Evolutionary conservation across 1,140 invertebrate species (phyloP), one percentile per base, ranked within the genome.

Genomic region (Linepithema humile): DNA sequence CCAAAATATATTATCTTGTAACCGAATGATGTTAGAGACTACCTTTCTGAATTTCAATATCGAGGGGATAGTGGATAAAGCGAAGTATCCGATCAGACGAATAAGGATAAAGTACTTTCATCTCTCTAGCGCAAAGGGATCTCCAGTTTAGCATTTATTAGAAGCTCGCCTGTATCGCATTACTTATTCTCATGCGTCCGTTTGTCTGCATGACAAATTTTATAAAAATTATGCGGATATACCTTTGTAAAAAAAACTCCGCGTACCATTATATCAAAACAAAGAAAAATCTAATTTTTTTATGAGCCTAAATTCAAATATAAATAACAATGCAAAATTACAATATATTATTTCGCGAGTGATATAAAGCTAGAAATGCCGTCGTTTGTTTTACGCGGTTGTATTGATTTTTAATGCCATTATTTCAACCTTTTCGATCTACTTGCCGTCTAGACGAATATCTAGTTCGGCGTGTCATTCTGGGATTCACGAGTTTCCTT

Each of bases 31-130:
- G 26, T 77, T 77, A 48, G 23, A 48, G 57, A 3, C 29, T 65
- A 65, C 20, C 40, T 77, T 77, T 77, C 20, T 77, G 38, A 77
- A 77, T 77, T 77, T 77, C 59, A 65, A 65, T 77, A n/a, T 23
- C 59, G 29, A 77, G 64, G 59, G 73, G 20, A n/a, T 35, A 65
- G 29, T 23, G n/a, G n/a, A 59, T 32, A 40, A 74, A 74, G 23
- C 29, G 10, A 48, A 23, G 29, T 17, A 50, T n/a, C 15, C 40
- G 57, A 65, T 50, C 29, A 40, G 29, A 23, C n/a, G 9, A 64
- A 64, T 23, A 77, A 77, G n/a, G 29, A 48, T 64, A 48, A 64
- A 65, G 2, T 50, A 77, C 29, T 77, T 77, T 77, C 15, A 77
- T 77, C n/a, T 77, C 12, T 7, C 17, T n/a, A 32, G 29, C 26